Base-by-base conservation (phyloP, 2,888 invertebrate genomes). In the Archips crataeganus region DNA sequence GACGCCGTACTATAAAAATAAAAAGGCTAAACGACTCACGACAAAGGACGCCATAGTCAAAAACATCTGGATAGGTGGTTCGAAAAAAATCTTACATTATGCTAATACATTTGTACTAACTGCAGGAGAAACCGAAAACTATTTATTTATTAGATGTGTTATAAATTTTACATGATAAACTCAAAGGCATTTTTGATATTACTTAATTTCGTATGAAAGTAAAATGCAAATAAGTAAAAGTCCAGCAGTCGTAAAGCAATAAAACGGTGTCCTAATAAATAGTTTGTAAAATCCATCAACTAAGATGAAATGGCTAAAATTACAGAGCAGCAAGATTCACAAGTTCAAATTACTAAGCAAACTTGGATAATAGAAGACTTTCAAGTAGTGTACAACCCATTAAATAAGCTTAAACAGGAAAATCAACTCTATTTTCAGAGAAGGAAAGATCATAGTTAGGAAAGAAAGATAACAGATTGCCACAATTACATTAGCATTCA, bases 401-500 rank as follows among this genome's bases (percentile, higher is more conserved):
- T 36, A 49, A 64, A 51, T 10, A 1, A n/a, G 36, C 15, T 32
- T 1, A 47, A 4, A 32, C 4, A 23, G n/a, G 0, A 65, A 51
- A 15, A 11, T 15, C 15, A 5, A 65, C 65, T 65, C n/a, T 54
- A 54, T 32, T 6, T 6, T 57, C 3, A 15, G n/a, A 11, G 65
- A 4, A 11, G 23, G 51, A 66, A 54, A 51, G 54, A 39, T 39
- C 3, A 39, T 15, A 65, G 49, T 51, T 0, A 51, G 9, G 11
- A 13, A 11, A 10, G 23, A 63, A 47, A 47, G 2, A 9, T 10
- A 49, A 76, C 69, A 71, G 65, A 61, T 75, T 66, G 74, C 60
- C 69, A 60, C 54, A 62, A 81, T 71, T 63, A 57, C n/a, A 36
- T 65, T 36, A 34, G 36, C 15, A 74, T 75, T 68, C 76, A 77